Evolutionary conservation across 2,113 vertebrate species (phyloP), one percentile per base, ranked within the genome.

Genomic region (Dicentrarchus labrax): DNA sequence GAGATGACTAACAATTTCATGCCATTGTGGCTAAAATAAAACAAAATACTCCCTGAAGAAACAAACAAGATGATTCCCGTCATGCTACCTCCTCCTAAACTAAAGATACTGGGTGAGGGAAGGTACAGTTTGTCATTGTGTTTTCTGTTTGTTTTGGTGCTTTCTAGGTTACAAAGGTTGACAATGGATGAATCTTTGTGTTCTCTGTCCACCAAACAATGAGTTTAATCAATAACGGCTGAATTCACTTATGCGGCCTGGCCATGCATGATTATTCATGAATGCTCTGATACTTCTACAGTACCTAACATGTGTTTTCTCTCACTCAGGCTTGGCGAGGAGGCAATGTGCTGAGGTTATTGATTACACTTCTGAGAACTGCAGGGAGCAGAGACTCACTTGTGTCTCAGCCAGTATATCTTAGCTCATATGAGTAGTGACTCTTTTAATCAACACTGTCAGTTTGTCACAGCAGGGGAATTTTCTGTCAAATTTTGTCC

Each of bases 261-360:
- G 60, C 24, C 69, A 5, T 51, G 47, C 0, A 1, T 21, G 13
- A 69, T 75, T 45, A 59, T 71, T 67, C 76, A n/a, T 50, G 54
- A 11, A 22, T 22, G 70, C 41, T 78, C n/a, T 13, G 48, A 82
- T 68, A 65, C 67, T 71, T 62, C 10, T 54, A 54, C 0, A 51
- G 17, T 60, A 71, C 16, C 24, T 22, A 80, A 64, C 85, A 88
- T 72, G 69, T 88, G 76, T 88, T 86, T 83, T 53, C 83, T 57
- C 72, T 85, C 72, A 61, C 30, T 50, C 15, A 0, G 60, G 3
- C 45, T 22, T 70, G 78, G 70, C 51, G 5, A 17, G 19, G 61
- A 77, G 24, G 30, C 43, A 57, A 38, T 21, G n/a, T 53, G 48
- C 51, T 17, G 65, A 76, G 0, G 24, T 86, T 88, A 84, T 79